These are phyloP conservation scores for Phainopepla nitens DNA, from an alignment of 2,113 vertebrate genomes.

Conservation along the genomic window DNA sequence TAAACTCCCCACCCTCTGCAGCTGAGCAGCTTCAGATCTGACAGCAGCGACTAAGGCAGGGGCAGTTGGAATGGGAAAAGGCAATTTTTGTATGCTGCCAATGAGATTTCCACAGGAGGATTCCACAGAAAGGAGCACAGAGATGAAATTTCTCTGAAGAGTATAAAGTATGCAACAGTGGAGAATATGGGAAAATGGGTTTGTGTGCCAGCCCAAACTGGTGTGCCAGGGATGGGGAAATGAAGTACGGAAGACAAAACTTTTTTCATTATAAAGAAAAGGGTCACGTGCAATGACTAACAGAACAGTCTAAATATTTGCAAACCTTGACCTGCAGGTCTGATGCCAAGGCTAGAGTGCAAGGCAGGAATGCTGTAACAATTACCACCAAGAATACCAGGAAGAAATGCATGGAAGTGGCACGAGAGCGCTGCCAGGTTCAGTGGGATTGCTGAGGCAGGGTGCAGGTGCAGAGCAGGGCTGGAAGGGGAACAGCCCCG, in stretches of 20 bases:
- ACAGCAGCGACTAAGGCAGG: background rate
- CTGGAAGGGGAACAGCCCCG: accelerated
- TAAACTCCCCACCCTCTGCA: background rate
- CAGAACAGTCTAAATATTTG: background rate
- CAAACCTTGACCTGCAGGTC: background rate
- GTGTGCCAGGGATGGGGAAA: background rate
- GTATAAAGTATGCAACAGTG: background rate
- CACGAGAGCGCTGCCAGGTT: accelerated
- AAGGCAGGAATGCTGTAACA: background rate
- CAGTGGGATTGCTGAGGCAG: background rate
- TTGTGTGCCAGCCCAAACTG: background rate
- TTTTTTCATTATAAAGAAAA: background rate
- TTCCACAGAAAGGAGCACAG: background rate
- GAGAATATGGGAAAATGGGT: background rate
- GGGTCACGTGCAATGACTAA: background rate
- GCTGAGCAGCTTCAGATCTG: background rate
- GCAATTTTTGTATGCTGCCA: background rate
- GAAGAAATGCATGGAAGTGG: background rate
- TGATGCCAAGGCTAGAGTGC: background rate
- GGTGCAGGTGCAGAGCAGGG: accelerated
- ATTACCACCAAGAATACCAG: background rate
- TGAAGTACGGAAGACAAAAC: background rate
- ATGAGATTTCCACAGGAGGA: background rate
- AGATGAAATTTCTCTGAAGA: background rate
- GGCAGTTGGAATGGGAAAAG: background rate